These are phyloP conservation scores for Chrysogorgia sp. DNA, from an alignment of 92 coral and sea anemone genomes.

Conservation along the genomic window DNA sequence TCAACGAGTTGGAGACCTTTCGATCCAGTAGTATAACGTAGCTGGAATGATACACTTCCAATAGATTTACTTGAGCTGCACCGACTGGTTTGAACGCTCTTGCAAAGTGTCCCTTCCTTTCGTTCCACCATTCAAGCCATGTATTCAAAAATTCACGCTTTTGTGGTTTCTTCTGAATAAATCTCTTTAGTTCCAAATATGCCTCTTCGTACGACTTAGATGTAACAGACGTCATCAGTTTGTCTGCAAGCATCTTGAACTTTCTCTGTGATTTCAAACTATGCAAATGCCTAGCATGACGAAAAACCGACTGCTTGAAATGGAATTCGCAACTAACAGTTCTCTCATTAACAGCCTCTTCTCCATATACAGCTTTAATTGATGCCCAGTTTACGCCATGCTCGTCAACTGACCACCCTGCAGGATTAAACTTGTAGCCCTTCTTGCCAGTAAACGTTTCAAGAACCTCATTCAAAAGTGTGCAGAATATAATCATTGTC, in stretches of 20 bases:
- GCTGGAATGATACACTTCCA: conserved; percentile 39
- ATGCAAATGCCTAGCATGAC: background rate
- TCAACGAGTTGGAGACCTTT: conserved; percentile 36
- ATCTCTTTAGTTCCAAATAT: background rate
- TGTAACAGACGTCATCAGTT: conserved; percentile 24
- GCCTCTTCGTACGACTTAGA: conserved; percentile 12
- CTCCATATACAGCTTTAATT: conserved; percentile 23
- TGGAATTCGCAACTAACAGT: conserved; percentile 49
- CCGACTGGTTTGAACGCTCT: no score
- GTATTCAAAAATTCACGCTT: background rate
- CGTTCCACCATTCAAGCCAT: no score
- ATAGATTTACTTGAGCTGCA: conserved; percentile 25
- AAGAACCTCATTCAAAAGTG: conserved; percentile 38
- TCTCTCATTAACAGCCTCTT: conserved; percentile 20
- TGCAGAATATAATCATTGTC: conserved; percentile 36
- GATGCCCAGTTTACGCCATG: conserved; percentile 47
- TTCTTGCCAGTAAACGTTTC: background rate
- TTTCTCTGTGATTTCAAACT: conserved; percentile 14
- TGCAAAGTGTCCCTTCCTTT: no score
- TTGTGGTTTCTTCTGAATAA: conserved; percentile 29
- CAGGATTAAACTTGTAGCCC: conserved; percentile 47
- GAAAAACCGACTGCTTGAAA: conserved; percentile 41
- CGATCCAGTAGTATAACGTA: conserved; percentile 17
- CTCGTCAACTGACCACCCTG: conserved; percentile 51
- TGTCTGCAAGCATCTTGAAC: conserved; percentile 37